Evolutionary conservation across 2,113 vertebrate genomes (phyloP), one percentile per base, ranked within the genome.

Genomic region (Aythya baeri): DNA sequence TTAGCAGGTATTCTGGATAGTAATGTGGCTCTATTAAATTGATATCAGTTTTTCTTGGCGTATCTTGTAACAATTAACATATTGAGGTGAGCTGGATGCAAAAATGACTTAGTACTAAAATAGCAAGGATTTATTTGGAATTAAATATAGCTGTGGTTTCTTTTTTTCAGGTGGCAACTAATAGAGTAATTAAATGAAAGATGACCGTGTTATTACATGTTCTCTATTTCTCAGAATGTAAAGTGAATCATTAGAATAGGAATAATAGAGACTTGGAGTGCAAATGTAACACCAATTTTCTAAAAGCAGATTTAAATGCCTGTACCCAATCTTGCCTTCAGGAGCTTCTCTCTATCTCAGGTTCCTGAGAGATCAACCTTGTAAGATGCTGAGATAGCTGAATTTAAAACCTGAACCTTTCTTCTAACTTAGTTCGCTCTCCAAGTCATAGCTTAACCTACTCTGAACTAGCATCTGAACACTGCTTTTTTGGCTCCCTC

Each of bases 271-370:
- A 93, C 55, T 63, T 63, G 32, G 44, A 89, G 71, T 41, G 49
- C 63, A 80, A 77, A 32, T 0, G 0, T 36, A 77, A 77, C 34
- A 71, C 0, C 29, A 17, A 11, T 41, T 59, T 83, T 83, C 29
- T 77, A 67, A 86, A 76, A 83, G 55, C 31, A 86, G 65, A 71
- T 72, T 94, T 80, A 77, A 93, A 96, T 75, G 63, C 36, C 59
- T 77, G 29, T 59, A 70, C 61, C 34, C 34, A 78, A 25, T 81
- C n/a, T 62, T 44, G 36, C 65, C 74, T 50, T 55, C 36, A 71
- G 29, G 65, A 90, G 20, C 52, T 95, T 70, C 46, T 84, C 55
- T 72, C 49, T 13, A 32, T 65, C 55, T 86, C 71, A 76, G 36
- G 62, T n/a, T 96, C 31, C 58, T 58, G 31, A 89, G 25, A 73